Evolutionary conservation across 2,888 invertebrate genomes (phyloP).

Genomic region (Drosophila imparisetae): DNA sequence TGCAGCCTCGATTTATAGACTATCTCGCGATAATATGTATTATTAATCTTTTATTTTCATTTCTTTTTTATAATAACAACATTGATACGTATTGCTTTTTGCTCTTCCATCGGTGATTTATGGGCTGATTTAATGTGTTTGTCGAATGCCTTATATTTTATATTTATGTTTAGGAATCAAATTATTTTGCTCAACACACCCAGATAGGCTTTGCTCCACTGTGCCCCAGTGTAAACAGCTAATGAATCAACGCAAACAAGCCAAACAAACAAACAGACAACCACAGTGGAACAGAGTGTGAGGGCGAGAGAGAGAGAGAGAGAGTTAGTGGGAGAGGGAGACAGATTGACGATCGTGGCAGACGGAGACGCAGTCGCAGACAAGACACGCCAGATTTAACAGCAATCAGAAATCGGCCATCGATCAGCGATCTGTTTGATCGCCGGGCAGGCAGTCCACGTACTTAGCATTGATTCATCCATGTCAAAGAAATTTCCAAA

Average conservation of each 20-base stretch:
- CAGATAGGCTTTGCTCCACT: slow-evolving; percentile 23
- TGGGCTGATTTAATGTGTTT: background rate
- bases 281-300: background rate
- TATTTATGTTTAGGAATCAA: background rate
- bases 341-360: slow-evolving; percentile 39
- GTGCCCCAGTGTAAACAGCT: slow-evolving; percentile 35
- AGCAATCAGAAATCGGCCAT: slow-evolving; percentile 39
- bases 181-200: background rate
- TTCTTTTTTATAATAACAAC: background rate
- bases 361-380: slow-evolving; percentile 40
- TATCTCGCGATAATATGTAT: background rate
- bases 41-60: background rate
- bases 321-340: background rate
- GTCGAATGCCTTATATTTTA: background rate
- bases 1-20: background rate
- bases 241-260: slow-evolving; percentile 70
- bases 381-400: slow-evolving; percentile 59
- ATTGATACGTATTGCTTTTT: background rate
- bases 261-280: slow-evolving; percentile 12
- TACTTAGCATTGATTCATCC: slow-evolving; percentile 49
- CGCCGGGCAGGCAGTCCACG: slow-evolving; percentile 33
- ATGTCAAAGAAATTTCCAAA: slow-evolving; percentile 35
- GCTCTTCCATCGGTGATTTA: background rate
- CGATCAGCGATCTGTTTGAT: slow-evolving; percentile 14
- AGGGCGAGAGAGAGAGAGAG: background rate